Evolutionary conservation across 2,888 invertebrate species (phyloP).

Genomic region (Chaetogeoica ovagalla): DNA sequence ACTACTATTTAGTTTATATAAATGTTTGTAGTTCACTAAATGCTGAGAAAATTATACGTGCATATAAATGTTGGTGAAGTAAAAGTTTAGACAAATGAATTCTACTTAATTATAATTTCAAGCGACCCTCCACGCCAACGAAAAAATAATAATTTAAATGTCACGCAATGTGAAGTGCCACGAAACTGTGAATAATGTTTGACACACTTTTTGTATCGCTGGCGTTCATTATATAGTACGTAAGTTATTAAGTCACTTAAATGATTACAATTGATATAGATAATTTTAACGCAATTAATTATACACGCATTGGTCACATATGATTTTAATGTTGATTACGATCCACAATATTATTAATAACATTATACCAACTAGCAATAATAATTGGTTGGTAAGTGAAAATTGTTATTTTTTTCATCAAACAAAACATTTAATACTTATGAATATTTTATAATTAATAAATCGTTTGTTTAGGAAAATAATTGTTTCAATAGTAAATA

Average conservation of each 20-base stretch:
- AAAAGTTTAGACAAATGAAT: constrained; percentile 32
- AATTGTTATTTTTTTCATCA: too few relatives aligned
- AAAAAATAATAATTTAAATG: constrained; percentile 30
- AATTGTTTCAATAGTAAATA: too few relatives aligned
- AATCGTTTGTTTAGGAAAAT: too few relatives aligned
- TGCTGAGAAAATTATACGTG: background rate
- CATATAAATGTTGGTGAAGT: background rate
- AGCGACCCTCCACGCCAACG: constrained; percentile 4
- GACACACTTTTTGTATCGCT: background rate
- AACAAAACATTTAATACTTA: too few relatives aligned
- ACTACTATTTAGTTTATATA: background rate
- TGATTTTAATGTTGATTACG: too few relatives aligned
- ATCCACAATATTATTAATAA: too few relatives aligned
- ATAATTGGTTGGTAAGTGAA: too few relatives aligned
- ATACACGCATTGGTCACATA: too few relatives aligned
- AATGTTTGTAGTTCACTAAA: background rate
- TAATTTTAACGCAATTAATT: too few relatives aligned
- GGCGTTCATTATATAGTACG: background rate
- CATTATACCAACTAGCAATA: too few relatives aligned
- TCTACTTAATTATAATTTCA: constrained; percentile 13
- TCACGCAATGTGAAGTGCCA: constrained; percentile 21
- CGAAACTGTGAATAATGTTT: constrained; percentile 8
- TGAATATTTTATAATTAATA: too few relatives aligned
- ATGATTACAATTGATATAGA: background rate
- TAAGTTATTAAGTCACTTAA: background rate